Percentiles rank a stretch among this genome's conserved stretches.
These are phyloP conservation scores for Ascaphus truei DNA, from an alignment of 2,113 vertebrate species.

Conservation along the genomic window DNA sequence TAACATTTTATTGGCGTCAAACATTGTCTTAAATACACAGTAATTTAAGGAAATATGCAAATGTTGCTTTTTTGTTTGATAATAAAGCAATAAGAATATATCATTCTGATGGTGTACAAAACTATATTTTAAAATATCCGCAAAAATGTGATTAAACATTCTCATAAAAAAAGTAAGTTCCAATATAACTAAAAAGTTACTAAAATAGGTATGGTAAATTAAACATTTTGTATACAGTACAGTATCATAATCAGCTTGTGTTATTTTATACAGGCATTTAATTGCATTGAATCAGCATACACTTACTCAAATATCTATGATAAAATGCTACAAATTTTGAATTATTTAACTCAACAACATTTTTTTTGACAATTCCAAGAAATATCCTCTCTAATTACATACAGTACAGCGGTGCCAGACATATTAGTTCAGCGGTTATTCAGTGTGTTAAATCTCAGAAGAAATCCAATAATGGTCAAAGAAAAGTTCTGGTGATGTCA, in stretches of 20 bases:
- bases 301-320: too few relatives aligned
- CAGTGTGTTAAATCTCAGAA: too few relatives aligned
- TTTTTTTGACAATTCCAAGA: too few relatives aligned
- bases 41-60: constrained; percentile 2
- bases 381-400: too few relatives aligned
- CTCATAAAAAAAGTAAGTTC: neutral
- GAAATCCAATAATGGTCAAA: too few relatives aligned
- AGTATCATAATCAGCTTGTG: constrained; percentile 6
- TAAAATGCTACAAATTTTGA: too few relatives aligned
- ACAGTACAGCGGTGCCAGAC: too few relatives aligned
- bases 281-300: neutral
- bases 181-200: neutral
- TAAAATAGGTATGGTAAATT: too few relatives aligned
- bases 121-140: neutral
- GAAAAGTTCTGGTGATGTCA: too few relatives aligned
- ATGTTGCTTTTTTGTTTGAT: neutral
- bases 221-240: neutral
- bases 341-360: too few relatives aligned
- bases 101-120: neutral
- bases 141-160: neutral
- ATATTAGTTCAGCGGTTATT: too few relatives aligned
- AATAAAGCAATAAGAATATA: constrained; percentile 7
- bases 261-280: neutral
- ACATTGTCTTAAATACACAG: neutral
- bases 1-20: constrained; percentile 2